Base-by-base conservation (phyloP, 37 sponge, comb jelly and placozoan genomes). In the Chondrilla cf. caribensis region DNA sequence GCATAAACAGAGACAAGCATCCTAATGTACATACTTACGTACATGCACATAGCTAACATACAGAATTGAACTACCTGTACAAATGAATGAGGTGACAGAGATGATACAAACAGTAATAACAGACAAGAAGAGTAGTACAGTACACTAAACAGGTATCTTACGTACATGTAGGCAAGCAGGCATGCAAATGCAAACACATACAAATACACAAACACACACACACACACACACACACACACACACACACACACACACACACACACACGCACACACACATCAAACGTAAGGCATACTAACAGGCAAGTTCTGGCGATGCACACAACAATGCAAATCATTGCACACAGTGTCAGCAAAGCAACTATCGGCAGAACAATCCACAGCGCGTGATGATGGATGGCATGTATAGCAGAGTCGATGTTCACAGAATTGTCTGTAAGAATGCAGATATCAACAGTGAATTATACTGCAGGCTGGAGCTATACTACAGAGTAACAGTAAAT, bases 141-240 rank as follows among this genome's bases (percentile, higher is more conserved):
- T 15, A 29, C 64, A 62, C 29, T 19, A 5, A 8, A 22, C 7
- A 22, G 64, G 15, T 62, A 29, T 22, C 7, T 15, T 22, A 26
- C 15, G 15, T 22, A 6, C 22, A 62, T 26, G 29, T 22, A 62
- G 18, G 15, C 64, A 62, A 8, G 29, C 64, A 62, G 18, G 29
- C 64, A 62, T 26, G 29, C 64, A 62, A 8, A 62, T 22, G 29
- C 64, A 62, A 8, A 62, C 64, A 62, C 64, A 62, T 22, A 62
- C 64, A 62, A 8, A 62, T 22, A 62, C 64, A 62, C 22, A 62
- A 8, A 62, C 64, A 62, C 64, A 62, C 64, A 15, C 64, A 62
- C 64, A 62, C 64, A 62, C 64, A 62, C 64, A 62, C 64, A 62
- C 64, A 62, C 64, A 62, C 64, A 62, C 64, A 62, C 64, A 62